Conservation (phyloP, 2,113 vertebrate genomes). For the Poicephalus gulielmi region DNA sequence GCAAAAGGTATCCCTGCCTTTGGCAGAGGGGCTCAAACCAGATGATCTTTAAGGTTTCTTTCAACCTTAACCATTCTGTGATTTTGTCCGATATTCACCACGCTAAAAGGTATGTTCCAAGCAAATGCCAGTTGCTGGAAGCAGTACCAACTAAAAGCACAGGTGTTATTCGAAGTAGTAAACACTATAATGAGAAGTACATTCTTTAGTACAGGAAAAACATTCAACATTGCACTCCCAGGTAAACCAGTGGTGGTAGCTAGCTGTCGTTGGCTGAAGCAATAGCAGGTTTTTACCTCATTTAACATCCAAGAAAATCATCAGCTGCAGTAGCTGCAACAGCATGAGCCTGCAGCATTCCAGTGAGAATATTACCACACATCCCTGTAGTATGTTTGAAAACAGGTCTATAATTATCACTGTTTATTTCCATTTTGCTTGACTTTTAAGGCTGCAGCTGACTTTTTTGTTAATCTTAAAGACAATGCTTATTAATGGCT, state of each 20-base stretch:
- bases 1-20: background rate
- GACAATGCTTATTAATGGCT: background rate
- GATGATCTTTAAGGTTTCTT: background rate
- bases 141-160: background rate
- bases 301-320: background rate
- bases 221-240: background rate
- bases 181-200: background rate
- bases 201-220: background rate
- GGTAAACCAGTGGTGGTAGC: background rate
- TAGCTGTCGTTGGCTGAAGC: background rate
- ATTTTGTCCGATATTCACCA: background rate
- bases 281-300: background rate
- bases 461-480: background rate
- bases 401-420: background rate
- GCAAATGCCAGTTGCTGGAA: background rate
- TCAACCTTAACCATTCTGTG: background rate
- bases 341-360: background rate
- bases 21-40: background rate
- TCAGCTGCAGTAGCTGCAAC: background rate
- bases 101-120: background rate
- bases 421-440: background rate
- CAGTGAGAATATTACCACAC: background rate
- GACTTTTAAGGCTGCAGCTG: background rate
- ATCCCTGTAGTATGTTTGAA: background rate
- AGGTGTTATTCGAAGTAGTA: background rate